Conservation (phyloP, 23 tunicate species). For the Trididemnum nubilum region DNA sequence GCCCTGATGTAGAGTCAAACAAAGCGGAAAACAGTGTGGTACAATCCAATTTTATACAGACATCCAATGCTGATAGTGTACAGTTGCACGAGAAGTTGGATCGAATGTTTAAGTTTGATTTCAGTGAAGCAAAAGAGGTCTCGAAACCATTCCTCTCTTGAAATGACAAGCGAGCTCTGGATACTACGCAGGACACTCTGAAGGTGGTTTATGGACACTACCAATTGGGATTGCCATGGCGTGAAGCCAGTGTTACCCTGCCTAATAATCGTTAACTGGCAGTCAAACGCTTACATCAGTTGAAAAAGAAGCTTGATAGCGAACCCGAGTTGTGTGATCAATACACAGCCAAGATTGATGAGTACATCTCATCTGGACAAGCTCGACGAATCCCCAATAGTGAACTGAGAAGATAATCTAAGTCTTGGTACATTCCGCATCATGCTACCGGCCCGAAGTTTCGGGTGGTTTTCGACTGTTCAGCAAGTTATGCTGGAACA, state of each 20-base stretch:
- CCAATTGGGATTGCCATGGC: slow-evolving; percentile 1
- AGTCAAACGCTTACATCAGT: background rate
- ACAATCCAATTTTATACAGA: background rate
- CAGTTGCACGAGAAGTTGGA: background rate
- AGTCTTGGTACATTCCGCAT: background rate
- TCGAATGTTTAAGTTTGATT: background rate
- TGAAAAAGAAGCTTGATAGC: background rate
- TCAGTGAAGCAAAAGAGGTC: background rate
- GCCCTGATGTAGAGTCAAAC: background rate
- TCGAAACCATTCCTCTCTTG: background rate
- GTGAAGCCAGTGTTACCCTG: background rate
- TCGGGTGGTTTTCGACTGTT: no score
- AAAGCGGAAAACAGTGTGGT: background rate
- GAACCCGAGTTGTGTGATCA: background rate
- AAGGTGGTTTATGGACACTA: background rate
- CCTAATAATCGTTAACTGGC: background rate
- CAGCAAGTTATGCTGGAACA: no score
- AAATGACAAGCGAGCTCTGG: background rate
- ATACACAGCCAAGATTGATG: background rate
- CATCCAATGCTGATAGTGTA: background rate
- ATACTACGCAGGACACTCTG: background rate
- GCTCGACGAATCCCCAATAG: background rate
- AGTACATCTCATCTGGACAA: background rate
- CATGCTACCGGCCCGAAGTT: slow-evolving; percentile 16
- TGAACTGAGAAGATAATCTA: background rate